Percentiles rank a stretch among this genome's conserved stretches.
Evolutionary conservation across 2,113 vertebrate genomes (phyloP).

Genomic region (Tachysurus fulvidraco): DNA sequence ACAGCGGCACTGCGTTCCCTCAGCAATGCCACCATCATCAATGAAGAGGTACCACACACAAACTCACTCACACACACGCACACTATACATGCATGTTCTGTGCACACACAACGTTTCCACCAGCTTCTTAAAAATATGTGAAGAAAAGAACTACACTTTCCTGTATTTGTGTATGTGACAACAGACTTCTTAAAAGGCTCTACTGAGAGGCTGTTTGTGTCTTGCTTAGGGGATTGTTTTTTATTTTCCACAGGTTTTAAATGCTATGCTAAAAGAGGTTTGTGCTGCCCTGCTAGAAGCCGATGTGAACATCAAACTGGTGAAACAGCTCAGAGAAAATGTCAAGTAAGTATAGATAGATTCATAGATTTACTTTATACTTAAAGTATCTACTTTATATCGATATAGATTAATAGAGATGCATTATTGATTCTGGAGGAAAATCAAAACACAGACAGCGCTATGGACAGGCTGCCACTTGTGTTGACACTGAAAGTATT

Average conservation of each 20-base stretch:
- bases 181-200: too few relatives aligned
- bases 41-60: constrained; percentile 86
- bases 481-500: too few relatives aligned
- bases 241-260: constrained; percentile 82
- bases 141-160: background rate
- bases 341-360: constrained; percentile 83
- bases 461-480: too few relatives aligned
- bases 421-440: too few relatives aligned
- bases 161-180: background rate
- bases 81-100: background rate
- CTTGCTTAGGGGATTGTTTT: background rate
- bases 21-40: constrained; percentile 99
- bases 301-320: constrained; percentile 97
- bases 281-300: constrained; percentile 96
- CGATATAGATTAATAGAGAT: too few relatives aligned
- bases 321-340: constrained; percentile 96
- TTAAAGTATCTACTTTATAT: too few relatives aligned
- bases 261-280: constrained; percentile 99
- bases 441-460: too few relatives aligned
- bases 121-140: background rate
- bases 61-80: too few relatives aligned
- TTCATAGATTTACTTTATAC: too few relatives aligned
- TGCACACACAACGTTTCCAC: background rate
- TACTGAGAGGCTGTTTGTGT: background rate
- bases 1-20: constrained; percentile 95